Evolutionary conservation across 2,888 invertebrate species (phyloP).

Genomic region (Athetis lepigone): DNA sequence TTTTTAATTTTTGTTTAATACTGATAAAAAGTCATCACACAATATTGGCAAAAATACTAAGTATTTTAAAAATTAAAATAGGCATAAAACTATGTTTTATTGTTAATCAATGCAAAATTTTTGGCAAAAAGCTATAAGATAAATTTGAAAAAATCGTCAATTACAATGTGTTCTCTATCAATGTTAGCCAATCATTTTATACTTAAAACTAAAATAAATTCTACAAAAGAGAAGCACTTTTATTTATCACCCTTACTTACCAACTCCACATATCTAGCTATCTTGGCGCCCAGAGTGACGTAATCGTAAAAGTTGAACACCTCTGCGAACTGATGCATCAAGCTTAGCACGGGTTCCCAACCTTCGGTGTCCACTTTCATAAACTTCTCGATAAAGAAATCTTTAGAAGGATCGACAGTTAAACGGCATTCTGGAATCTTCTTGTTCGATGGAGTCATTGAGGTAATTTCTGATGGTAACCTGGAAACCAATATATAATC

Average conservation of each 20-base stretch:
- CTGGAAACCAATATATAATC: no score
- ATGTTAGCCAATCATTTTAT: no score
- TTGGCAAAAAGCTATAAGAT: no score
- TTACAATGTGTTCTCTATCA: no score
- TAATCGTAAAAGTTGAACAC: conserved; percentile 78
- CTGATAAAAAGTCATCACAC: no score
- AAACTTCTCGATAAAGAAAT: conserved; percentile 79
- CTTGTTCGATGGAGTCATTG: conserved; percentile 69
- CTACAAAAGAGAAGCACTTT: conserved; percentile 1
- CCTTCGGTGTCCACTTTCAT: conserved; percentile 69
- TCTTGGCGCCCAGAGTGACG: conserved; percentile 76
- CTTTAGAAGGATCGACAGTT: conserved; percentile 66
- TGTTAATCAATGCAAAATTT: no score
- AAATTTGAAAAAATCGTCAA: no score
- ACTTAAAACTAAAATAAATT: conserved; percentile 4
- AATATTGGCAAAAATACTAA: no score
- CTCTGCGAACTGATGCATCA: conserved; percentile 82
- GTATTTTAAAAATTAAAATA: no score
- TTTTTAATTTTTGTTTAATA: no score
- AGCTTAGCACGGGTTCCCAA: conserved; percentile 77
- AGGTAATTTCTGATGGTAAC: conserved; percentile 72
- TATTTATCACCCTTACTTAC: conserved; percentile 71
- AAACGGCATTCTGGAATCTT: conserved; percentile 79
- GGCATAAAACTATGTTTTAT: no score
- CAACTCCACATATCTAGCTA: conserved; percentile 80